phyloP scores from a whole-genome alignment of 1,140 invertebrate species.

The Leptoteleia sp. region DNA sequence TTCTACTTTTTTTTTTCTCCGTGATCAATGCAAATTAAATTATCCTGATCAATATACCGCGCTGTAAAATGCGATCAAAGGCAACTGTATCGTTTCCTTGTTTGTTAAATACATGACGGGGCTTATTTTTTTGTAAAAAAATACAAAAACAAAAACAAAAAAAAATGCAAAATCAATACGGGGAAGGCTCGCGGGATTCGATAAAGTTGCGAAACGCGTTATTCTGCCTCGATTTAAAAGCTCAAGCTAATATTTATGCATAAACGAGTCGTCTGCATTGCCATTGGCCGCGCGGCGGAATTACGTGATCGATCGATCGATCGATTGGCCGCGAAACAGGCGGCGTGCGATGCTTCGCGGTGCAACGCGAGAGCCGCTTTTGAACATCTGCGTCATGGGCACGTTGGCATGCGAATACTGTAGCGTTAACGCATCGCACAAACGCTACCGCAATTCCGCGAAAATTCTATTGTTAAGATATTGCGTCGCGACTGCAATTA shows the following conservation, averaged over 20 bases:
- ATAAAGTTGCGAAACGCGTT: slow-evolving; percentile 6
- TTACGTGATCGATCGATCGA: slow-evolving; percentile 59
- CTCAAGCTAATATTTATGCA: slow-evolving; percentile 42
- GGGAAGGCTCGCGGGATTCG: slow-evolving; percentile 1
- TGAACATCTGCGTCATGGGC: slow-evolving; percentile 50
- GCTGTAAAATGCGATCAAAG: too few relatives aligned
- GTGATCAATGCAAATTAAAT: too few relatives aligned
- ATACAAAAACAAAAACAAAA: neutral
- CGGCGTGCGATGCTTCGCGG: slow-evolving; percentile 22
- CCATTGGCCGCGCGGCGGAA: slow-evolving; percentile 40
- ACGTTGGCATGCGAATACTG: slow-evolving; percentile 40
- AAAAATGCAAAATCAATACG: slow-evolving; percentile 6
- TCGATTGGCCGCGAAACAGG: slow-evolving; percentile 22
- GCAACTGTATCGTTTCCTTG: too few relatives aligned
- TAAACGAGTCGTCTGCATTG: slow-evolving; percentile 21
- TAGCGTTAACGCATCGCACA: slow-evolving; percentile 16
- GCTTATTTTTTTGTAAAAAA: neutral
- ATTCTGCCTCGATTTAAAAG: slow-evolving; percentile 34
- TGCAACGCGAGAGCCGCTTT: slow-evolving; percentile 28
- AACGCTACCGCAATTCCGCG: slow-evolving; percentile 24
- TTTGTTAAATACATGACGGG: too few relatives aligned
- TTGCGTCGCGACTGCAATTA: slow-evolving; percentile 15
- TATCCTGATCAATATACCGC: too few relatives aligned
- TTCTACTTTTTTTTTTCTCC: too few relatives aligned
- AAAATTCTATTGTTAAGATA: slow-evolving; percentile 25